Base-by-base conservation (phyloP, 2,888 invertebrate species). In the Protonemura montana region DNA sequence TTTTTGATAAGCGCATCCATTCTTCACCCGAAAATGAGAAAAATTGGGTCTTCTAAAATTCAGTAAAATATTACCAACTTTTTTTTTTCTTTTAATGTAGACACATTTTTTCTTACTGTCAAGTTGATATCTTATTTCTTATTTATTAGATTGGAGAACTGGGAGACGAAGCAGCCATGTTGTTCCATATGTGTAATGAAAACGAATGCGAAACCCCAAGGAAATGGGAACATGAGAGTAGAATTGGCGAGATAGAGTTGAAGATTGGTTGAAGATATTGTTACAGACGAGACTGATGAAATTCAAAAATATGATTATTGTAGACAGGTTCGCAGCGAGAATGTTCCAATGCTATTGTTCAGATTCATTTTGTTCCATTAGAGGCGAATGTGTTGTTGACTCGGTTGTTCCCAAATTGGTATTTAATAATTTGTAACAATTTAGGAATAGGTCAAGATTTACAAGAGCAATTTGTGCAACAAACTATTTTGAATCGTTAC, bases 271-370 rank as follows among this genome's bases (percentile, higher is more conserved):
- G 1, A 21, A 59, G 6, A 21, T 16, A 59, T 59, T 59, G 59
- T 16, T 59, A 59, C 21, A 13, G 59, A 59, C 59, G 59, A 59
- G 59, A 21, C 59, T 16, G 59, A 59, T 59, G 59, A 16, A 59
- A 59, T 59, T 59, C 59, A 59, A 59, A 59, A 59, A 59, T 59
- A 59, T 59, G 59, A 59, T 59, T 59, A 59, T 59, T 10, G 59
- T 59, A 59, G 59, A 59, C 59, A 59, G 21, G 59, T 59, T 21
- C 21, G 59, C 59, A 21, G 21, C 59, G 59, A 59, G 59, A 41
- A 59, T 21, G 59, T 59, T 2, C 59, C 7, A 59, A 59, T 59
- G 59, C 35, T 35, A 35, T 59, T 59, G 59, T 59, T 59, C 1
- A 21, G 21, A 59, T 59, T 59, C 13, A 21, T 21, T 10, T 59